Base-by-base conservation (phyloP, 2,797 vertebrate species). In the Anguilla obscura region DNA sequence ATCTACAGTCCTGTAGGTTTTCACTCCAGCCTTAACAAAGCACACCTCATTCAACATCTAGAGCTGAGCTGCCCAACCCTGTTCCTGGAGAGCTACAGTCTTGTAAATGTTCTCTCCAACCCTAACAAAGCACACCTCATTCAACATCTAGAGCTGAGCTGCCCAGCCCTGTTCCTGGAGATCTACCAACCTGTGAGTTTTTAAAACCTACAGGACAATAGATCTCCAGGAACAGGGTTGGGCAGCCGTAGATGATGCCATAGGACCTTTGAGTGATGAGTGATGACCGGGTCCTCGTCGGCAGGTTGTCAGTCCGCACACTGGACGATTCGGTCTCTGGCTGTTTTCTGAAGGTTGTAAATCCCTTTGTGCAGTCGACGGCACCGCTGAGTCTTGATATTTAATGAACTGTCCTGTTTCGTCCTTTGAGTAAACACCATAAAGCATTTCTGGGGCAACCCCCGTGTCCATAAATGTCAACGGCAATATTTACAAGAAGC, bases 401-500 rank as follows among this genome's bases (percentile, higher is more conserved):
- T 36, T 76, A 76, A 76, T 76, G 71, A 76, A 1, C 33, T 2
- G 30, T 36, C 30, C 71, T 0, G 71, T 40, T 76, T 76, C 71
- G 14, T 76, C 71, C 33, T 76, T 33, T 76, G 12, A 18, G 71
- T 76, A 76, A 76, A 76, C 71, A 40, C 27, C 33, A 6, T 76
- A 33, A 76, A 36, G 16, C 14, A 36, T 36, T 16, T 60, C 79
- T 74, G 27, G 66, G 83, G 88, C 85, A 71, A 85, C 76, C 63
- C 69, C 66, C 24, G 21, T 18, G 10, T 5, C 79, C 66, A 33
- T 36, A 50, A 79, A 71, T 76, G 48, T 85, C 50, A 90, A 79
- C 10, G 69, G 45, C 27, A 30, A 30, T 45, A 71, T 52, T 12
- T 89, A 90, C 0, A 56, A 88, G 79, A 90, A 90, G 27, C 36